Percentiles rank a stretch among this genome's conserved stretches.
Conservation (phyloP, 2,797 vertebrate genomes). For the Macrochelys suwanniensis region DNA sequence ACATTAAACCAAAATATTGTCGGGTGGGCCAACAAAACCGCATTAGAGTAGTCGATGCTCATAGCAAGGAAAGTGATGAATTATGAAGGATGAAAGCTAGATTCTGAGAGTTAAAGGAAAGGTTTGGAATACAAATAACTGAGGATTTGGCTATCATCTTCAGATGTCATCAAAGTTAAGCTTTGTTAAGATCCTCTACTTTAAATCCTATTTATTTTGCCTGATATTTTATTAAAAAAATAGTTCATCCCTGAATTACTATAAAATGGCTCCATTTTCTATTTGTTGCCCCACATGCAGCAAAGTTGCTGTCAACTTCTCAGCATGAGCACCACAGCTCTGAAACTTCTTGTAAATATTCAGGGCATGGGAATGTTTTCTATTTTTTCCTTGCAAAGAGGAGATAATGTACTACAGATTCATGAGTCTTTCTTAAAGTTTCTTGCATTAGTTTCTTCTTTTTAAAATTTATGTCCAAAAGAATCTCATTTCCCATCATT, state of each 20-base stretch:
- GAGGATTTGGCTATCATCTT: background rate
- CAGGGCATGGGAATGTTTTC: background rate
- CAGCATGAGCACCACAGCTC: background rate
- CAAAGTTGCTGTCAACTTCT: background rate
- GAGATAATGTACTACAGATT: background rate
- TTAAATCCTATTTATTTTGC: background rate
- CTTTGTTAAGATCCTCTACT: background rate
- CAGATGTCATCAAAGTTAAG: background rate
- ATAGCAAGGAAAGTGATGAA: background rate
- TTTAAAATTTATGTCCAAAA: background rate
- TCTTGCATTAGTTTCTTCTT: background rate
- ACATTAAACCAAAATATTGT: background rate
- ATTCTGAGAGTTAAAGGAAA: background rate
- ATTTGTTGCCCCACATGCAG: background rate
- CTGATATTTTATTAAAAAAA: background rate
- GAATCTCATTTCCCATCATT: background rate
- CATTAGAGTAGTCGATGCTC: background rate
- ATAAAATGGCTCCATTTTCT: background rate
- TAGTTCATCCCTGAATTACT: background rate
- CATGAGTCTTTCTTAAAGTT: background rate
- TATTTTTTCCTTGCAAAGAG: background rate
- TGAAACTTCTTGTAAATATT: background rate
- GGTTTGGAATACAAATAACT: background rate
- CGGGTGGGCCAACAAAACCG: slow-evolving; percentile 24
- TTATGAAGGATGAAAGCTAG: background rate